Evolutionary conservation across 1,140 invertebrate genomes (phyloP), one percentile per base, ranked within the genome.

Genomic region (Drosophila santomea): DNA sequence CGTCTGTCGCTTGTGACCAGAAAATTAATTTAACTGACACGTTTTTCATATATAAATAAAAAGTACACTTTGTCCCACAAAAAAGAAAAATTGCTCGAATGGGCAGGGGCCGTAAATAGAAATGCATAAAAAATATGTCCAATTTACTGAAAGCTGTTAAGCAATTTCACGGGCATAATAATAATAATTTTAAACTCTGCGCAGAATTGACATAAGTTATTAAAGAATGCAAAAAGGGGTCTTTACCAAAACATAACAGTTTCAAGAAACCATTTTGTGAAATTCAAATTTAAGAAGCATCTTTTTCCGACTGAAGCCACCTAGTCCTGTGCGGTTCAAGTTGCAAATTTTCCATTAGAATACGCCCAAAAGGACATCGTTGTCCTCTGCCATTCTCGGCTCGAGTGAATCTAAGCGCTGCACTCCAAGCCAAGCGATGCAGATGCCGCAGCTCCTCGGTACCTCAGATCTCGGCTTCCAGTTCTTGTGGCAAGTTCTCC

Each of bases 321-420:
- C 32, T 56, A 35, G 48, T 67, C 32, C 32, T 60, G 67, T 32
- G 38, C 35, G 20, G 43, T 59, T 74, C 69, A 73, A 73, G 69
- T 73, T 73, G 69, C 68, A 73, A 73, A 61, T 73, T 73, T 73
- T 73, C 69, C 69, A 74, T 73, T 52, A 73, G 69, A 73, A 73
- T 73, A 73, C 69, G 56, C 67, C 67, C 69, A 73, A 73, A 73
- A 73, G 69, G 67, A 73, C 69, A 73, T 73, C 69, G 69, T 72
- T 59, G 69, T 60, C 45, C 66, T 73, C 32, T 28, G 67, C 50
- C 50, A 56, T 56, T 51, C 74, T 47, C 62, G 43, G 54, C 54
- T 62, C 74, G 69, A 80, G 78, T 80, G 78, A 75, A 80, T 80
- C 71, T 80, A 56, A 80, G 78, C 78, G 57, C 52, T 64, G 63